Percentiles rank a stretch among this genome's conserved stretches.
Evolutionary conservation across 2,113 vertebrate species (phyloP).

Genomic region (Dipodomys ordii): DNA sequence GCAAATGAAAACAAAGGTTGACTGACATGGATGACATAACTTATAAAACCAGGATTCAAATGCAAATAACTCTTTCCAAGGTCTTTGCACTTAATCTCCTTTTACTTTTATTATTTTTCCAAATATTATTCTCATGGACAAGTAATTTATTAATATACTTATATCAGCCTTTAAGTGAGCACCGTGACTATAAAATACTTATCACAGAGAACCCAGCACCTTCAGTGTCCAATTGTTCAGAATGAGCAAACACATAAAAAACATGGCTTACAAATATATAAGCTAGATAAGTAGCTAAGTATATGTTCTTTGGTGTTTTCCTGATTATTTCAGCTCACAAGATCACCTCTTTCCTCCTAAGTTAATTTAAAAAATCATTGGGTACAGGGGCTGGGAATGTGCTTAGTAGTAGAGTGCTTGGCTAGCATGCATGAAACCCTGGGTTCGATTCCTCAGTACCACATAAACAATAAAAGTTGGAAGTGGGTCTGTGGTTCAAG

Average conservation of each 20-base stretch:
- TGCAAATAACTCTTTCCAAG: not conserved
- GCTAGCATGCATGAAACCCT: too few species aligned
- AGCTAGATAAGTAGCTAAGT: not conserved
- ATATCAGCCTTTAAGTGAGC: not conserved
- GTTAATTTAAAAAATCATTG: not conserved
- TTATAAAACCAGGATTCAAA: not conserved
- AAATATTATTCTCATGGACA: not conserved
- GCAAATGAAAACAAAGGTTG: not conserved
- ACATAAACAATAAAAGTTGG: too few species aligned
- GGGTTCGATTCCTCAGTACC: too few species aligned
- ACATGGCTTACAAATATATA: not conserved
- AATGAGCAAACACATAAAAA: conserved; percentile 10
- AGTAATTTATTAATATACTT: not conserved
- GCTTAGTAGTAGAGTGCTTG: too few species aligned
- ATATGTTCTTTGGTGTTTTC: not conserved
- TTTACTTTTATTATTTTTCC: not conserved
- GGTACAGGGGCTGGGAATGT: too few species aligned
- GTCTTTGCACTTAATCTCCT: not conserved
- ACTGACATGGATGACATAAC: not conserved
- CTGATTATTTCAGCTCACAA: not conserved
- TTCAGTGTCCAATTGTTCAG: not conserved
- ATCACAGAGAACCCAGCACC: not conserved
- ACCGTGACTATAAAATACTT: not conserved
- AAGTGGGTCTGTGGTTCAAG: too few species aligned
- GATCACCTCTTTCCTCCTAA: not conserved